Conservation (phyloP, 2,797 vertebrate genomes). For the Liparis tanakae region DNA sequence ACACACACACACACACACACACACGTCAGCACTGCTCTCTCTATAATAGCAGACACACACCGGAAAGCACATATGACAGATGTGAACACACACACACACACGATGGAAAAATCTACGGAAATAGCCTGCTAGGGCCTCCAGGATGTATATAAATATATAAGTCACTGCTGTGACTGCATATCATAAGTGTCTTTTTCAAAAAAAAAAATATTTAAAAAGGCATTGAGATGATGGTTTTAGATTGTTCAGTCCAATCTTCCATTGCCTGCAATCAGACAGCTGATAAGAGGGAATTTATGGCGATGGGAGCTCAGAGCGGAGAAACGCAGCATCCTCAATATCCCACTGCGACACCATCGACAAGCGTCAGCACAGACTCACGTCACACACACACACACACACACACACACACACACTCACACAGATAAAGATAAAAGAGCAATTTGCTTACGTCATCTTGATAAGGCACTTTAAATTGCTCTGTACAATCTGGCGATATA, state of each 20-base stretch:
- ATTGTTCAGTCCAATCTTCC: constrained; percentile 55
- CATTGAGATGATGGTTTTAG: constrained; percentile 29
- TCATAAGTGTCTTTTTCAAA: not conserved
- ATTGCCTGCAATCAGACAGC: constrained; percentile 23
- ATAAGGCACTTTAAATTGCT: constrained; percentile 82
- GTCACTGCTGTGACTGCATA: constrained; percentile 18
- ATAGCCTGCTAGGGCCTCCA: constrained; percentile 23
- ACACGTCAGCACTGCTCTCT: constrained; percentile 37
- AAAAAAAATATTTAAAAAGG: constrained; percentile 8
- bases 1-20: constrained; percentile 33
- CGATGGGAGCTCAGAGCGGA: constrained; percentile 70
- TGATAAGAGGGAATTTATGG: constrained; percentile 27
- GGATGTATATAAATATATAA: constrained; percentile 31
- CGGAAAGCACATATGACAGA: constrained; percentile 21
- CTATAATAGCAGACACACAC: constrained; percentile 40
- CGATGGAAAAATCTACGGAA: constrained; percentile 40
- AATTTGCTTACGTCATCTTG: constrained; percentile 67
- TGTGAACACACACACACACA: constrained; percentile 19
- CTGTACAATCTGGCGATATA: constrained; percentile 78
- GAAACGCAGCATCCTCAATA: constrained; percentile 11
- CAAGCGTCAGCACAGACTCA: constrained; percentile 29
- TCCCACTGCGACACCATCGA: constrained; percentile 19
- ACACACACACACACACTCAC: no score
- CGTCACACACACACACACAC: constrained; percentile 20
- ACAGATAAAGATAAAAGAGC: constrained; percentile 72